Evolutionary conservation across 2,888 invertebrate genomes (phyloP).

Genomic region (Orthosia incerta): DNA sequence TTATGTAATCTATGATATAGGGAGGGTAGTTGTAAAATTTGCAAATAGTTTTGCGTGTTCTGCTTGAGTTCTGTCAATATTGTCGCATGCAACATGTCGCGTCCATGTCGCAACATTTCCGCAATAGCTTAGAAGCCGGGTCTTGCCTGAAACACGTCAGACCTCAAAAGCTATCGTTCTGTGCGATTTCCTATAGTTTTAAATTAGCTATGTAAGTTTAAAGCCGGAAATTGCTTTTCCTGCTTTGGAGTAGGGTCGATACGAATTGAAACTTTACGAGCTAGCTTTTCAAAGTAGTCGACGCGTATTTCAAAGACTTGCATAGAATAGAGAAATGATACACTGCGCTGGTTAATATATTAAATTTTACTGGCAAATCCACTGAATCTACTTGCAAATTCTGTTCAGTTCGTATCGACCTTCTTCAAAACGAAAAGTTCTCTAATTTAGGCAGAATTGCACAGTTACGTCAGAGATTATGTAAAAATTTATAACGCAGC

Average conservation of each 20-base stretch:
- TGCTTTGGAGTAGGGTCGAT: slow-evolving; percentile 44
- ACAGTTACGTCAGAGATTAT: slow-evolving; percentile 72
- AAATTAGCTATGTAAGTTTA: slow-evolving; percentile 65
- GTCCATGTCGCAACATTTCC: slow-evolving; percentile 46
- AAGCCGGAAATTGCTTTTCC: slow-evolving; percentile 68
- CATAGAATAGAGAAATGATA: neutral
- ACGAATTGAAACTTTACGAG: slow-evolving; percentile 52
- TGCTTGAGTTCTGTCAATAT: slow-evolving; percentile 61
- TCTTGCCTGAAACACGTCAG: slow-evolving; percentile 77
- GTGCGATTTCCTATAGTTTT: slow-evolving; percentile 71
- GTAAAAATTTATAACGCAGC: slow-evolving; percentile 68
- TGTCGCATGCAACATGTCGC: slow-evolving; percentile 43
- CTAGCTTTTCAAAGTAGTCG: slow-evolving; percentile 39
- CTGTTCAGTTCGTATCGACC: slow-evolving; percentile 44
- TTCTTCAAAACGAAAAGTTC: slow-evolving; percentile 53
- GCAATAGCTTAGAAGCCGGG: slow-evolving; percentile 71
- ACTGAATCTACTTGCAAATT: slow-evolving; percentile 8
- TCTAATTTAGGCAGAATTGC: slow-evolving; percentile 61
- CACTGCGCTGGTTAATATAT: slow-evolving; percentile 2
- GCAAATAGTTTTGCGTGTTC: slow-evolving; percentile 54
- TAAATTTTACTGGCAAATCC: slow-evolving; percentile 24
- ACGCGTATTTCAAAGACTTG: slow-evolving; percentile 26
- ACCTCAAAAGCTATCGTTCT: slow-evolving; percentile 68
- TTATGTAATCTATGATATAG: neutral
- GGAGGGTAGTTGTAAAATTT: slow-evolving; percentile 6